A percentile compares a stretch with the other conserved stretches of the same genome.
Evolutionary conservation across 1,140 invertebrate species (phyloP).

Genomic region (Elymnias hypermnestra): DNA sequence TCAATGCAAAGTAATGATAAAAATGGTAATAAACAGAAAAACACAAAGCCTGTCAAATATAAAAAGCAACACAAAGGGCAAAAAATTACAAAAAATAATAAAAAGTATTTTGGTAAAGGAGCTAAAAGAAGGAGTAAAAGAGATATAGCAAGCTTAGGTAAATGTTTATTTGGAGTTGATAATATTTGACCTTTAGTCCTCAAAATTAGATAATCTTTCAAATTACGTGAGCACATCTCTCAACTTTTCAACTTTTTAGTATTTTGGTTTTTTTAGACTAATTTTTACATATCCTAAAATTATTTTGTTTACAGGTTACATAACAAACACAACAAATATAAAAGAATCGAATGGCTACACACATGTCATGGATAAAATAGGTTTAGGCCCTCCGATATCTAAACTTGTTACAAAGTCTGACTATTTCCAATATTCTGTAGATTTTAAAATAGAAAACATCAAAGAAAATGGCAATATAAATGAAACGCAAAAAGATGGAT

Average conservation of each 20-base stretch:
- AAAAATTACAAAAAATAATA: slow-evolving; percentile 10
- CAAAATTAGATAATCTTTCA: not conserved
- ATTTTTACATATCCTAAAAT: not conserved
- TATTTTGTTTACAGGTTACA: not conserved
- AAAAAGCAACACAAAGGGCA: slow-evolving; percentile 6
- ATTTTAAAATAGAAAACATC: slow-evolving; percentile 1
- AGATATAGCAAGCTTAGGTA: not conserved
- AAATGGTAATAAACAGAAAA: slow-evolving; percentile 7
- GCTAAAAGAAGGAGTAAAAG: not conserved
- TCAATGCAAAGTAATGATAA: slow-evolving; percentile 21
- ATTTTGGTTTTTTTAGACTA: not conserved
- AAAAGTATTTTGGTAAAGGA: not conserved
- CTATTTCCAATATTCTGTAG: slow-evolving; percentile 6
- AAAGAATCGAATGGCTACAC: not conserved
- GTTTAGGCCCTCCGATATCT: slow-evolving; percentile 1
- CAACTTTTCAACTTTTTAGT: too few species aligned
- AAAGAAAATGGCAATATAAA: slow-evolving; percentile 1
- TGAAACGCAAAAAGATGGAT: not conserved
- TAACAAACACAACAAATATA: not conserved
- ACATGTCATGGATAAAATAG: too few species aligned
- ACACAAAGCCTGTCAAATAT: too few species aligned
- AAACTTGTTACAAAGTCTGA: not conserved
- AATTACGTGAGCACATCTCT: too few species aligned
- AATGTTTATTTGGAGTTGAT: not conserved
- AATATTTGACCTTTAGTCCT: not conserved